A percentile compares a stretch with the other conserved stretches of the same genome.
Conservation (phyloP, 2,113 vertebrate species). For the Gymnocephalus cernua region DNA sequence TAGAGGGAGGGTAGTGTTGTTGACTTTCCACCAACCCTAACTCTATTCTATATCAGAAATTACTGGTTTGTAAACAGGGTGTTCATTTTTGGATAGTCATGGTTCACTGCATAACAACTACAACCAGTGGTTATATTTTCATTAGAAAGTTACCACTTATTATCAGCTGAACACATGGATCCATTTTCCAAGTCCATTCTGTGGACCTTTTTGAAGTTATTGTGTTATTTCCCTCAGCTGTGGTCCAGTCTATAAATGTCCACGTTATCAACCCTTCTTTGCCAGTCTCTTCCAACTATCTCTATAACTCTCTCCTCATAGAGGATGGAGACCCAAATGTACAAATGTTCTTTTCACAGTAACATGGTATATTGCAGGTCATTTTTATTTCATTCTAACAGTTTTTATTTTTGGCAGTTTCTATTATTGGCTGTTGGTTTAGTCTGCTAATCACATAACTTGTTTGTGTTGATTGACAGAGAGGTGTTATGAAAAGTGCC, state of each 20-base stretch:
- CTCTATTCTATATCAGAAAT: constrained; percentile 16
- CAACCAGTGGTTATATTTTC: constrained; percentile 20
- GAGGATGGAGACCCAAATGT: not conserved
- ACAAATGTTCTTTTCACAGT: not conserved
- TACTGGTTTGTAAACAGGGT: constrained; percentile 10
- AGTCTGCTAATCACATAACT: not conserved
- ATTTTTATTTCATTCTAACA: not conserved
- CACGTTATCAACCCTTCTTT: constrained; percentile 14
- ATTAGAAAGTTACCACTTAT: constrained; percentile 35
- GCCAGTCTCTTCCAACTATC: not conserved
- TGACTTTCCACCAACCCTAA: constrained; percentile 1
- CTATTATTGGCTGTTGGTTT: not conserved
- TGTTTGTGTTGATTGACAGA: not conserved
- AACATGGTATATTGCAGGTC: not conserved
- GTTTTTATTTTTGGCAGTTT: not conserved
- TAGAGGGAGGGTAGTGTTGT: not conserved
- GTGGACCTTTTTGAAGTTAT: constrained; percentile 18
- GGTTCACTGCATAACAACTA: constrained; percentile 20
- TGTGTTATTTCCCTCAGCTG: constrained; percentile 13
- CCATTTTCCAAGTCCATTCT: constrained; percentile 8
- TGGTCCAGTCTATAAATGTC: constrained; percentile 13
- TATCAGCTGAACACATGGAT: constrained; percentile 41
- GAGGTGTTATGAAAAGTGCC: not conserved
- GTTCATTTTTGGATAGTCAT: not conserved
- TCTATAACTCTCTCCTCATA: not conserved